Evolutionary conservation across 2,888 invertebrate species (phyloP).

Genomic region (Druceiella hillmani): DNA sequence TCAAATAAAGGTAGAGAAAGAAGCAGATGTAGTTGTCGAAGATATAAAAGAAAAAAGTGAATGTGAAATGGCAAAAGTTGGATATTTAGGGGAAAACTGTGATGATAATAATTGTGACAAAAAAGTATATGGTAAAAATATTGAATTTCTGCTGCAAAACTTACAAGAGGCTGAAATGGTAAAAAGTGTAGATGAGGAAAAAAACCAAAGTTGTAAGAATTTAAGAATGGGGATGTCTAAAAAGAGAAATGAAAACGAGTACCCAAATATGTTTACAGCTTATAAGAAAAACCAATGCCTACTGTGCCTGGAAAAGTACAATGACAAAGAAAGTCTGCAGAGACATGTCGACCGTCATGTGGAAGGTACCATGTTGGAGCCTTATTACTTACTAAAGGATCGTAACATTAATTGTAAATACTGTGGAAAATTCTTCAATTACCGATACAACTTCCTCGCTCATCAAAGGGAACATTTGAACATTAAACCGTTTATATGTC

Average conservation of each 20-base stretch:
- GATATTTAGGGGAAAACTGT: too few species aligned
- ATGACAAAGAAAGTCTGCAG: conserved; percentile 9
- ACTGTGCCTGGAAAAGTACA: conserved; percentile 17
- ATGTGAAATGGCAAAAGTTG: neutral
- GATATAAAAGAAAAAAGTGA: neutral
- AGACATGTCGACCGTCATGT: conserved; percentile 17
- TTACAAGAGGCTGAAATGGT: neutral
- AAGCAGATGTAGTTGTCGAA: neutral
- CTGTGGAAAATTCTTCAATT: conserved; percentile 14
- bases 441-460: conserved; percentile 15
- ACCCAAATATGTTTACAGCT: conserved; percentile 14
- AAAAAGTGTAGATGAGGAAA: neutral
- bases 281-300: conserved; percentile 16
- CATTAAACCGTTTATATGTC: conserved; percentile 19
- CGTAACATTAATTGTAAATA: conserved; percentile 14
- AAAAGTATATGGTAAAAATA: neutral
- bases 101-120: too few species aligned
- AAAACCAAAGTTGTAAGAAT: neutral
- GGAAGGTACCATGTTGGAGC: conserved; percentile 15
- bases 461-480: conserved; percentile 19
- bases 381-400: conserved; percentile 18
- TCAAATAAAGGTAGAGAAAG: neutral
- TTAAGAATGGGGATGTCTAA: neutral
- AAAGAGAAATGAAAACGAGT: conserved; percentile 8
- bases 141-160: too few species aligned